These are phyloP conservation scores for Synanceia verrucosa DNA, from an alignment of 2,797 vertebrate species.

Conservation along the genomic window DNA sequence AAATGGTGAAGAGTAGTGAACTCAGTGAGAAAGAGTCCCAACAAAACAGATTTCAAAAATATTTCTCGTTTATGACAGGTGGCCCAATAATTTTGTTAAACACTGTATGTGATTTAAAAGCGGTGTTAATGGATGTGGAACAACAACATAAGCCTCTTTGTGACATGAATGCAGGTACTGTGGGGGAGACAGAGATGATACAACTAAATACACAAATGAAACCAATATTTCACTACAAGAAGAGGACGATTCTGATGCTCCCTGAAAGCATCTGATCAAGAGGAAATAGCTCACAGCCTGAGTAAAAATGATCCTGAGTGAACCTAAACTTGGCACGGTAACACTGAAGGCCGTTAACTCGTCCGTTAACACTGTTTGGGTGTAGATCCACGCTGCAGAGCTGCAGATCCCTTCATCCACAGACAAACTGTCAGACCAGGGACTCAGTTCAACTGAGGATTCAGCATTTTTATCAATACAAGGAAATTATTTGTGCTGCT, in stretches of 20 bases:
- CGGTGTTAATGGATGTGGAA: not conserved
- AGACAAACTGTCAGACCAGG: conserved; percentile 1
- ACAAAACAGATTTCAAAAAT: too few species aligned
- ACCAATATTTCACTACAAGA: not conserved
- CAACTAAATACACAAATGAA: not conserved
- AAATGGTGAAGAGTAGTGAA: too few species aligned
- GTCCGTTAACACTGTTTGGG: conserved; percentile 39
- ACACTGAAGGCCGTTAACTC: conserved; percentile 34
- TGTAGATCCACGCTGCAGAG: conserved; percentile 2
- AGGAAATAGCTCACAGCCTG: not conserved
- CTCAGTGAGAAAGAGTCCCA: too few species aligned
- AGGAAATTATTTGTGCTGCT: not conserved
- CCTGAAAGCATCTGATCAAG: not conserved
- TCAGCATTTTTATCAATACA: not conserved
- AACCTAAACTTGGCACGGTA: conserved; percentile 49
- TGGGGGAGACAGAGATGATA: not conserved
- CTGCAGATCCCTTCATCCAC: conserved; percentile 1
- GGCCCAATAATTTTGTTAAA: too few species aligned
- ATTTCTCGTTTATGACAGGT: too few species aligned
- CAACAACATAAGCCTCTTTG: not conserved
- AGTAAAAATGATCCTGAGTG: not conserved
- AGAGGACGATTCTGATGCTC: conserved; percentile 3
- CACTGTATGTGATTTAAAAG: not conserved
- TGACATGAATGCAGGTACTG: not conserved
- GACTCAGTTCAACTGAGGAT: not conserved